A percentile compares a stretch with the other conserved stretches of the same genome.
These are phyloP conservation scores for Calliopsis andreniformis DNA, from an alignment of 1,140 invertebrate genomes.

Conservation along the genomic window DNA sequence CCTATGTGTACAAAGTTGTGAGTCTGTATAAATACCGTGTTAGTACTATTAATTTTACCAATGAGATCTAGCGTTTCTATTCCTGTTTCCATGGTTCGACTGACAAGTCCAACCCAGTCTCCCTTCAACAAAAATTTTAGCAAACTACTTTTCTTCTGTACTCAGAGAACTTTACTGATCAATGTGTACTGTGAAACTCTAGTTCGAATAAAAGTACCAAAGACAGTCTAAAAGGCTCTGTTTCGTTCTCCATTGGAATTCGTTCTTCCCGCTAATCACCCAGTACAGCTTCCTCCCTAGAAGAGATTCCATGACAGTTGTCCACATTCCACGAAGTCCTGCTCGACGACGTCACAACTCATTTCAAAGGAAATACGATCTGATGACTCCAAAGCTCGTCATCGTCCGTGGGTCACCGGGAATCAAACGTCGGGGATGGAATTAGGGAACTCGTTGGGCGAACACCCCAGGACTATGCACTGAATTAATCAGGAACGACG, in stretches of 20 bases:
- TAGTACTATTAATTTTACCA: too few species aligned
- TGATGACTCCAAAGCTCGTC: too few species aligned
- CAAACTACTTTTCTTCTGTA: too few species aligned
- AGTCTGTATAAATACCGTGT: too few species aligned
- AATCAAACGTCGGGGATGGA: background rate
- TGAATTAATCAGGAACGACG: conserved; percentile 64
- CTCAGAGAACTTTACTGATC: too few species aligned
- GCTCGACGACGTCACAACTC: conserved; percentile 8
- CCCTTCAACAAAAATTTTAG: too few species aligned
- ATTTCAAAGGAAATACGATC: conserved; percentile 11
- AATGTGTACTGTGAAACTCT: too few species aligned
- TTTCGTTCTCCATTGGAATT: background rate
- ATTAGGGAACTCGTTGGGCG: conserved; percentile 27
- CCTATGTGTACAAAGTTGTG: too few species aligned
- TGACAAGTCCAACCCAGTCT: too few species aligned
- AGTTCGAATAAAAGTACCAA: too few species aligned
- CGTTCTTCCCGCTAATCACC: conserved; percentile 3
- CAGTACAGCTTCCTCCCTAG: background rate
- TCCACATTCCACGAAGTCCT: conserved; percentile 2
- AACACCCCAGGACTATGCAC: background rate
- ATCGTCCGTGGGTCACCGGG: background rate
- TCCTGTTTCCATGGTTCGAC: too few species aligned
- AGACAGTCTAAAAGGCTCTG: background rate
- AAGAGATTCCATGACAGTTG: background rate
- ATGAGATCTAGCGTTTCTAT: too few species aligned